A percentile compares a stretch with the other conserved stretches of the same genome.
Conservation (phyloP, 2,888 invertebrate genomes). For the Cerastis rubricosa region DNA sequence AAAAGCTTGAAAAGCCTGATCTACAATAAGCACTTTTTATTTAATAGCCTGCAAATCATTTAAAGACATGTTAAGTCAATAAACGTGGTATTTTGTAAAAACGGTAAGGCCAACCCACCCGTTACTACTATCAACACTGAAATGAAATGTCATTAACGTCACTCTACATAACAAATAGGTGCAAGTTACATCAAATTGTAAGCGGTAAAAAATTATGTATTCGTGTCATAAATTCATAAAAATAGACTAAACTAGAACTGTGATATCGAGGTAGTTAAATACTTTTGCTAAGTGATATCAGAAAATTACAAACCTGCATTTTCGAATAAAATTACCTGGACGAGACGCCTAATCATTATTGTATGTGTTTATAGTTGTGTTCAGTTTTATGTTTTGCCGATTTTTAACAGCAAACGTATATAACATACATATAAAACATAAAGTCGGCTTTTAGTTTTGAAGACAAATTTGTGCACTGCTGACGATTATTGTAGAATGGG, state of each 20-base stretch:
- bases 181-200: slow-evolving; percentile 10
- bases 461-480: not conserved
- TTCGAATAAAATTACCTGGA: slow-evolving; percentile 24
- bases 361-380: slow-evolving; percentile 18
- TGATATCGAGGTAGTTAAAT: slow-evolving; percentile 36
- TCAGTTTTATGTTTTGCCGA: slow-evolving; percentile 35
- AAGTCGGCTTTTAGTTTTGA: slow-evolving; percentile 5
- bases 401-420: slow-evolving; percentile 4
- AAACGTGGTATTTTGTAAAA: not conserved
- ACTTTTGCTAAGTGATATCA: slow-evolving; percentile 22
- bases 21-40: not conserved
- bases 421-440: no score
- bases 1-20: not conserved
- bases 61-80: not conserved
- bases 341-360: slow-evolving; percentile 29
- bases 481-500: slow-evolving; percentile 1
- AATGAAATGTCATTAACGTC: slow-evolving; percentile 41
- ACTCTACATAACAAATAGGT: slow-evolving; percentile 39
- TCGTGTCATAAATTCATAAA: slow-evolving; percentile 43
- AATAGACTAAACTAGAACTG: slow-evolving; percentile 27
- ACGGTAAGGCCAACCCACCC: not conserved
- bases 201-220: slow-evolving; percentile 50
- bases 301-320: slow-evolving; percentile 36
- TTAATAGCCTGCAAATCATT: not conserved
- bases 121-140: slow-evolving; percentile 14